Evolutionary conservation across 37 sponge, comb jelly and placozoan species (phyloP), one percentile per base, ranked within the genome.

Genomic region (Tethya wilhelma): DNA sequence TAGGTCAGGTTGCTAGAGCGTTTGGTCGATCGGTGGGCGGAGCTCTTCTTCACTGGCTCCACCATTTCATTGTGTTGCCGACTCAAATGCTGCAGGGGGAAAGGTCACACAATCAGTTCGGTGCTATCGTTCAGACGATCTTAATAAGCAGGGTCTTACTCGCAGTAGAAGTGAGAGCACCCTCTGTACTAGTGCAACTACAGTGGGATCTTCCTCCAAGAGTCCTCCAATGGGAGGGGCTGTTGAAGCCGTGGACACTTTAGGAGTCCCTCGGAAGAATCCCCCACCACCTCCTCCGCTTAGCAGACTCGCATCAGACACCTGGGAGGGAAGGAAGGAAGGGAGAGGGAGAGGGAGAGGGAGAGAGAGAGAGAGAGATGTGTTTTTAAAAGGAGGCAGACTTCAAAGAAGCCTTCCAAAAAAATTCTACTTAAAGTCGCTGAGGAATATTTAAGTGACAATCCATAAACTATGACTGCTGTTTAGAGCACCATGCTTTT

Each of bases 131-230:
- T n/a, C n/a, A n/a, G n/a, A n/a, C n/a, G n/a, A n/a, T n/a, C n/a
- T n/a, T n/a, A n/a, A n/a, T n/a, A n/a, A n/a, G n/a, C n/a, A n/a
- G n/a, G 4, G 23, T 42, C 69, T 11, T 40, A 69, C 69, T 11
- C 69, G 32, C 6, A 69, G 69, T 8, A 69, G 38, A 11, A 69
- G 69, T n/a, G 69, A 69, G 11, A 69, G 43, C 2, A 69, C n/a
- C 23, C 42, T 41, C n/a, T 69, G 69, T 4, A 23, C 4, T 2
- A 69, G 25, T 1, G 40, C 69, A 4, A 11, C n/a, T n/a, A n/a
- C n/a, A 4, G 25, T 36, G 34, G 32, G 39, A 22, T 41, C 36
- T 30, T 32, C 42, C 42, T 41, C 69, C 43, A 34, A 41, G 39
- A 26, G n/a, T 26, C 42, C 69, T 8, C 11, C 69, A 69, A 40